phyloP scores from a whole-genome alignment of 2,797 vertebrate species.

The Periparus ater region DNA sequence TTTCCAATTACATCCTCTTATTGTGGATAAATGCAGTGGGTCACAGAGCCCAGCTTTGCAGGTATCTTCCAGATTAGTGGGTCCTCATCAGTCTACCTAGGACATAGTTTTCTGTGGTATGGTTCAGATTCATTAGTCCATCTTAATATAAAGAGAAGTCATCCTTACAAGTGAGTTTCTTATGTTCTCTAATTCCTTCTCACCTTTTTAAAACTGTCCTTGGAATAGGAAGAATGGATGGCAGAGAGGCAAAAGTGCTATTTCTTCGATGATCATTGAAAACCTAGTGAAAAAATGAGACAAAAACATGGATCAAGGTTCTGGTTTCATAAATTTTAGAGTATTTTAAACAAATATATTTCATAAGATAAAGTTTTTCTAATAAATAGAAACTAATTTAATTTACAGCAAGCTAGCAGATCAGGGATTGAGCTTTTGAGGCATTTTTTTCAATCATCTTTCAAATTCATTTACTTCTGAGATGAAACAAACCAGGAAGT shows the following conservation, averaged over 20 bases:
- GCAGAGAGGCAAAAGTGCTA: background rate
- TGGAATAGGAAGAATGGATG: background rate
- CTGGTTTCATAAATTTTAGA: background rate
- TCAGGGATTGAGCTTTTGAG: background rate
- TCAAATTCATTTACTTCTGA: background rate
- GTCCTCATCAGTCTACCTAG: background rate
- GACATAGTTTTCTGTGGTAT: background rate
- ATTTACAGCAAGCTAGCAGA: background rate
- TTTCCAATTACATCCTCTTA: slow-evolving; percentile 33
- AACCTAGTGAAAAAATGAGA: background rate
- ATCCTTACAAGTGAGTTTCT: background rate
- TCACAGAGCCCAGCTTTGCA: background rate
- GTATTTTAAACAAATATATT: background rate
- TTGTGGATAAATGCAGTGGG: background rate
- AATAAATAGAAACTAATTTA: background rate
- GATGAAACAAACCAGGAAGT: background rate
- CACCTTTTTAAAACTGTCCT: background rate
- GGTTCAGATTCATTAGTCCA: background rate
- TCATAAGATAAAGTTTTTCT: background rate
- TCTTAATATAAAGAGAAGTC: background rate
- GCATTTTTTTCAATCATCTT: background rate
- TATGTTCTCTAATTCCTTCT: background rate
- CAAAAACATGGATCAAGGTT: background rate
- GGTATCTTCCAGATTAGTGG: background rate
- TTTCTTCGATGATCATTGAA: background rate